Evolutionary conservation across 2,113 vertebrate genomes (phyloP), one percentile per base, ranked within the genome.

Genomic region (Sitta europaea): DNA sequence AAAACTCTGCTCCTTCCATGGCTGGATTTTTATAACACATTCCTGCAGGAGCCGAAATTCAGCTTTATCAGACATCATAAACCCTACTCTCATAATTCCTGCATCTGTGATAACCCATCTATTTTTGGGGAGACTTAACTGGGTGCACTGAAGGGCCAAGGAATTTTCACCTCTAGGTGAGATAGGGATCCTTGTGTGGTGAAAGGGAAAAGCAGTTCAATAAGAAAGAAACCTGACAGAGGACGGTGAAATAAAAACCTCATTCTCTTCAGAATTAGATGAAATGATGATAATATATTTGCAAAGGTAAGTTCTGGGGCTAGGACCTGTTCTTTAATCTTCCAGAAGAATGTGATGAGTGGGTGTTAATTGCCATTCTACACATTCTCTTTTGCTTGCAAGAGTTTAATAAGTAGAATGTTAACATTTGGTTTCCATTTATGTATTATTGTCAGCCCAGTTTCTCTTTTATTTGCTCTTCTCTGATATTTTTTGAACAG

Each of bases 351-450:
- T 59, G 74, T 70, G 87, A 71, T 73, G 87, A 96, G 95, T 90
- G 81, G 93, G 87, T 90, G 95, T 86, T 96, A 95, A 96, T 96
- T 88, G 86, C 78, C 47, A 86, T 92, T 93, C 74, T 70, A 76
- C 77, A 82, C 13, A 12, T 57, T 85, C 84, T 75, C 58, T 91
- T 91, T 62, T 91, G 29, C 91, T 94, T 94, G 45, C 93, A 86
- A 93, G 55, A 76, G 85, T 57, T 79, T 88, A 81, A 58, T 91
- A 95, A 94, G 93, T 70, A 86, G 63, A 96, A 95, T 88, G 78
- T 92, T 94, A 96, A 90, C 87, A 90, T 94, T 94, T 89, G 70
- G 67, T 94, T 92, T 77, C 71, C 70, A 55, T 77, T 94, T 84
- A 51, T 2, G 29, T 75, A 79, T 92, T 87, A 93, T 68, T 94